Conservation (phyloP, 2,888 invertebrate genomes). For the Leptopilina myrica region DNA sequence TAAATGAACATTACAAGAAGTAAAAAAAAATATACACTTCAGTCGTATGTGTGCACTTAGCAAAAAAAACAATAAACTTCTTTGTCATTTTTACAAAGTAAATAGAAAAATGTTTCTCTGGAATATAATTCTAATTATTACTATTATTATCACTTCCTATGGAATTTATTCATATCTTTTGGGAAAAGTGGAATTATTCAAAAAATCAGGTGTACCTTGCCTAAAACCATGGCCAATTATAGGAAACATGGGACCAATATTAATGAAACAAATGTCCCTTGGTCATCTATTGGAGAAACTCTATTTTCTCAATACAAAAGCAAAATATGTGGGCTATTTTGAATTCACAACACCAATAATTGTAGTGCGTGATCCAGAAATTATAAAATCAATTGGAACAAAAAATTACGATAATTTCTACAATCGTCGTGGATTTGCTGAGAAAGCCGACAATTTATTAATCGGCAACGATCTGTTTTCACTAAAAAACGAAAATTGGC, state of each 20-base stretch:
- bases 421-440: not conserved
- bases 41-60: too few species aligned
- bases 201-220: conserved; percentile 47
- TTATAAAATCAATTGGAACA: conserved; percentile 58
- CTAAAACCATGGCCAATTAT: conserved; percentile 49
- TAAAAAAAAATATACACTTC: too few species aligned
- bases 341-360: conserved; percentile 59
- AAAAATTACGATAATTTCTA: conserved; percentile 47
- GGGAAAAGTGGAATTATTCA: not conserved
- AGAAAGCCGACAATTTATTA: not conserved
- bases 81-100: not conserved
- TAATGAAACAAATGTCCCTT: conserved; percentile 50
- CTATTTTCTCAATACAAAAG: conserved; percentile 56
- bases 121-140: not conserved
- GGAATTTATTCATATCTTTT: not conserved
- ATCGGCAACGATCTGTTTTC: not conserved
- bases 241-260: conserved; percentile 54
- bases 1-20: too few species aligned
- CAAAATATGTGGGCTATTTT: conserved; percentile 64
- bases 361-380: conserved; percentile 60
- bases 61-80: too few species aligned
- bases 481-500: not conserved
- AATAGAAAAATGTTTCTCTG: conserved; percentile 5
- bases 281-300: conserved; percentile 47
- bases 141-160: not conserved